Evolutionary conservation across 92 coral and sea anemone species (phyloP).

Genomic region (Bergia puertoricense): DNA sequence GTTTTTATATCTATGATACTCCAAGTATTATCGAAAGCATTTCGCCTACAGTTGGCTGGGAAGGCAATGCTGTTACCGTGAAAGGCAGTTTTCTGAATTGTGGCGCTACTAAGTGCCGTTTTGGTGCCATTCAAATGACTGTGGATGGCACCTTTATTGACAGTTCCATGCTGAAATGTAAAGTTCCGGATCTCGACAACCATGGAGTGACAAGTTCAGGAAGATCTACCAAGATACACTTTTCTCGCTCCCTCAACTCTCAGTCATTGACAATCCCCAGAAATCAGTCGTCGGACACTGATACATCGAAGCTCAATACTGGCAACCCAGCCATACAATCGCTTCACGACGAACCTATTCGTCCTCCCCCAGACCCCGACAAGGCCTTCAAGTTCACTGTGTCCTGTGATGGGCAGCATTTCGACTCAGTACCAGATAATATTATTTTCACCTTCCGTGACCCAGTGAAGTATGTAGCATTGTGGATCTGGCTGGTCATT

Average conservation of each 20-base stretch:
- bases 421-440: constrained; percentile 33
- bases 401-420: constrained; percentile 38
- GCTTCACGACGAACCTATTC: too few species aligned
- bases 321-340: background rate
- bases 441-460: constrained; percentile 36
- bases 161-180: constrained; percentile 13
- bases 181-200: constrained; percentile 16
- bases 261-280: background rate
- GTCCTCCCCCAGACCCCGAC: constrained; percentile 39
- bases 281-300: background rate
- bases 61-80: constrained; percentile 10
- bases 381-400: constrained; percentile 26
- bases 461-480: background rate
- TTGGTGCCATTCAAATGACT: constrained; percentile 31
- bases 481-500: constrained; percentile 22
- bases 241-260: background rate
- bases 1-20: constrained; percentile 23
- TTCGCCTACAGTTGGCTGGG: constrained; percentile 26
- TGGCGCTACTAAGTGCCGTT: constrained; percentile 34
- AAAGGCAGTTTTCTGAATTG: constrained; percentile 30
- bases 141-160: constrained; percentile 4
- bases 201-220: constrained; percentile 15
- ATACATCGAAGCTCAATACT: background rate
- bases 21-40: constrained; percentile 19
- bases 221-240: background rate